Conservation (phyloP, 2,797 vertebrate genomes). For the Pangasius krempfi region DNA sequence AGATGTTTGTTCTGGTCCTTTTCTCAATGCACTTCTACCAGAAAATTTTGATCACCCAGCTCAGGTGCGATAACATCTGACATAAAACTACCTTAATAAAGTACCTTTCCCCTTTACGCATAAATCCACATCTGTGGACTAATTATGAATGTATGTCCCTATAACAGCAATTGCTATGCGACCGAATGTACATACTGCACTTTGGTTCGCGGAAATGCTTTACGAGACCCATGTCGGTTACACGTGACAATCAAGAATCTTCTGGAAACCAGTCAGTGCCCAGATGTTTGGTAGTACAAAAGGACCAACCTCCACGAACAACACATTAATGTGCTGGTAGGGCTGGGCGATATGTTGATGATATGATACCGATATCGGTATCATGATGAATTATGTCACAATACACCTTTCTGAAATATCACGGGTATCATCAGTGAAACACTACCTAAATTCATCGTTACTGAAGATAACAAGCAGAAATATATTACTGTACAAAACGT, state of each 20-base stretch:
- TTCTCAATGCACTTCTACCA: background rate
- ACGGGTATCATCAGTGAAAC: background rate
- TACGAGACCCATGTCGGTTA: conserved; percentile 32
- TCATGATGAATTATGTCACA: background rate
- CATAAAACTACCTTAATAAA: background rate
- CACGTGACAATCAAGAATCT: conserved; percentile 51
- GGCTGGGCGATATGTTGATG: conserved; percentile 12
- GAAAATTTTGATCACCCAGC: background rate
- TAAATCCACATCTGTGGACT: conserved; percentile 60
- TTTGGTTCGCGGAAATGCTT: conserved; percentile 60
- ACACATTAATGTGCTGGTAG: background rate
- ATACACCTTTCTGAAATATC: background rate
- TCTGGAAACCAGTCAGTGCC: conserved; percentile 16
- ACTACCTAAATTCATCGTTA: background rate
- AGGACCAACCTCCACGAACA: conserved; percentile 72
- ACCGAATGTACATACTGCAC: conserved; percentile 73
- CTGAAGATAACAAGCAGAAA: background rate
- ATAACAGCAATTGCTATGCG: conserved; percentile 69
- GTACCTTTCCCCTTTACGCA: conserved; percentile 49
- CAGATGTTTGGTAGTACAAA: conserved; percentile 64
- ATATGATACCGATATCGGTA: background rate
- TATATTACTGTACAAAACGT: background rate
- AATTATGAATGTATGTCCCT: conserved; percentile 77
- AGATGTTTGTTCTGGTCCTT: background rate
- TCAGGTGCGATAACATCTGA: background rate